Conservation (phyloP, 2,113 vertebrate species). For the Crotalus viridis region DNA sequence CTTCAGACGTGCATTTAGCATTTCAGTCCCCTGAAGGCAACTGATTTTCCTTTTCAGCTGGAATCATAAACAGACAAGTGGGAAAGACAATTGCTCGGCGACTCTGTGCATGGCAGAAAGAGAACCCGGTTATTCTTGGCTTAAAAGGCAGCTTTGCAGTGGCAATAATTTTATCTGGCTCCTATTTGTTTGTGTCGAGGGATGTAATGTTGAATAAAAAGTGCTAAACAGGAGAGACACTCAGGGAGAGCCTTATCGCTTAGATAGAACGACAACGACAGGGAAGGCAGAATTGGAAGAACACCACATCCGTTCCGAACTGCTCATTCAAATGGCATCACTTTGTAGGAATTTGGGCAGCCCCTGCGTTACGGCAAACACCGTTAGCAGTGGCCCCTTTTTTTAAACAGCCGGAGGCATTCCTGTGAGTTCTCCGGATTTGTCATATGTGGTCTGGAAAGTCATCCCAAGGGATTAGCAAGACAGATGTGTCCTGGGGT, state of each 20-base stretch:
- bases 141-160: slow-evolving; percentile 65
- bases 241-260: slow-evolving; percentile 8
- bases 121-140: slow-evolving; percentile 63
- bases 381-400: neutral
- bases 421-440: neutral
- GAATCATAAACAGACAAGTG: slow-evolving; percentile 60
- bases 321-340: neutral
- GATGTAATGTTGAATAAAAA: slow-evolving; percentile 65
- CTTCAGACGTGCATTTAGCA: neutral
- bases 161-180: slow-evolving; percentile 71
- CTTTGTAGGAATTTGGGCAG: neutral
- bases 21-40: slow-evolving; percentile 38
- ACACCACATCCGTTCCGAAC: slow-evolving; percentile 19
- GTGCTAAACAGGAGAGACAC: slow-evolving; percentile 47
- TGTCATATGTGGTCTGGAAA: neutral
- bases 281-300: slow-evolving; percentile 7
- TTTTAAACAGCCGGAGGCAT: neutral
- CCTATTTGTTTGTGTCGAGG: slow-evolving; percentile 61
- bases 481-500: neutral
- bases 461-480: neutral
- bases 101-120: slow-evolving; percentile 61
- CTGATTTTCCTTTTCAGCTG: slow-evolving; percentile 47
- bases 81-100: slow-evolving; percentile 51
- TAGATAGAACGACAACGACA: slow-evolving; percentile 38
- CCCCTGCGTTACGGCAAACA: too few species aligned